Percentiles rank a stretch among this genome's conserved stretches.
phyloP scores from a whole-genome alignment of 2,888 invertebrate species.

The Limulus polyphemus region DNA sequence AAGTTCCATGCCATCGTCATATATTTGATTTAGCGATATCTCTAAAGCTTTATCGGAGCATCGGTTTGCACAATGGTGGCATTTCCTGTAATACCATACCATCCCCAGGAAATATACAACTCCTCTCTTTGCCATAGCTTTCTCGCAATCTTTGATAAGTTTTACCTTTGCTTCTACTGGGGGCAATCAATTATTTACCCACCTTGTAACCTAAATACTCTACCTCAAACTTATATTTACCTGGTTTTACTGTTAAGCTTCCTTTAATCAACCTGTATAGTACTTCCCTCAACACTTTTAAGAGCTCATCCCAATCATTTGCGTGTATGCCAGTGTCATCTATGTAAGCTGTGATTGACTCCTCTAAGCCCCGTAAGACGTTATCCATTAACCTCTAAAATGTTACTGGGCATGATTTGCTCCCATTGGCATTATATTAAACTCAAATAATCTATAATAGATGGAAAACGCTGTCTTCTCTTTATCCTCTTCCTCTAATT shows the following conservation, averaged over 20 bases:
- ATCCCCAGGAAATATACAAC: conserved; percentile 4
- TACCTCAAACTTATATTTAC: conserved; percentile 25
- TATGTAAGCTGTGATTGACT: not conserved
- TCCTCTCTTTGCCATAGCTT: not conserved
- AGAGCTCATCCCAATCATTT: not conserved
- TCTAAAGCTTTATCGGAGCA: not conserved
- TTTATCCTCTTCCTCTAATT: not conserved
- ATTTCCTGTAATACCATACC: conserved; percentile 3
- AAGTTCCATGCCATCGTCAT: not conserved
- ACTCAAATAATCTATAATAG: conserved; percentile 8
- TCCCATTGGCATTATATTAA: not conserved
- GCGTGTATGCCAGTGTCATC: conserved; percentile 6
- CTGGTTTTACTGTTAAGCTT: conserved; percentile 9
- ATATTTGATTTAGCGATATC: not conserved
- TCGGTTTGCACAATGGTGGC: not conserved
- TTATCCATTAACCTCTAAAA: conserved; percentile 2
- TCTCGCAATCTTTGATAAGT: not conserved
- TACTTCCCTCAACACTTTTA: not conserved
- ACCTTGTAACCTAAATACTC: conserved; percentile 10
- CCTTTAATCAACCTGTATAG: not conserved
- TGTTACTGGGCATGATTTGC: not conserved
- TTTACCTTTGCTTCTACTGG: not conserved
- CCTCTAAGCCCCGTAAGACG: not conserved
- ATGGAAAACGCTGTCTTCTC: conserved; percentile 21
- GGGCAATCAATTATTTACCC: not conserved